These are phyloP conservation scores for Montipora sp. DNA, from an alignment of 64 coral and sea anemone species.

Conservation along the genomic window DNA sequence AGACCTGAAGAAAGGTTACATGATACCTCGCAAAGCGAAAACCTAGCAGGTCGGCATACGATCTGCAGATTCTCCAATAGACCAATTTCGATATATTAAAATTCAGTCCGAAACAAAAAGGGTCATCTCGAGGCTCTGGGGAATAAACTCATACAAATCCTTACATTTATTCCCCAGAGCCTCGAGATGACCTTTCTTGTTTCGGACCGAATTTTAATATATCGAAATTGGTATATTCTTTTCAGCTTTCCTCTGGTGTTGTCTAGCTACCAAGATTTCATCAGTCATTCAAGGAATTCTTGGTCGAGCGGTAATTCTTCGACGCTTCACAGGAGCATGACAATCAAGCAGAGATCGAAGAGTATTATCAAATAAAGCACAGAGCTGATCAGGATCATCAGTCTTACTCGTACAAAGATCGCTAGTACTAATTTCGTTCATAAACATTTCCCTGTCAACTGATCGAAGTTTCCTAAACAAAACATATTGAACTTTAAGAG, in stretches of 20 bases:
- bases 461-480: no score
- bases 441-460: no score
- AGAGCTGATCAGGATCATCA: not conserved
- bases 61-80: not conserved
- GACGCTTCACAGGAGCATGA: not conserved
- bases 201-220: no score
- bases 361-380: not conserved
- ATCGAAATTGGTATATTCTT: not conserved
- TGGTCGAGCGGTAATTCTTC: not conserved
- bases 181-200: no score
- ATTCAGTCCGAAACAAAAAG: no score
- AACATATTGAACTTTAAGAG: no score
- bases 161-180: no score
- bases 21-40: not conserved
- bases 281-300: slow-evolving; percentile 37
- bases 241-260: slow-evolving; percentile 1
- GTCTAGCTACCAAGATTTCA: slow-evolving; percentile 24
- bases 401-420: not conserved
- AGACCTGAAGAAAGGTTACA: no score
- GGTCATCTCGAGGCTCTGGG: no score
- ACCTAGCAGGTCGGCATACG: not conserved
- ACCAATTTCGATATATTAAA: no score
- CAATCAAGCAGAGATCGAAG: not conserved
- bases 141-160: no score
- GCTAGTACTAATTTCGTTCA: no score